Evolutionary conservation across 2,888 invertebrate species (phyloP).

Genomic region (Adelognathus sp.): DNA sequence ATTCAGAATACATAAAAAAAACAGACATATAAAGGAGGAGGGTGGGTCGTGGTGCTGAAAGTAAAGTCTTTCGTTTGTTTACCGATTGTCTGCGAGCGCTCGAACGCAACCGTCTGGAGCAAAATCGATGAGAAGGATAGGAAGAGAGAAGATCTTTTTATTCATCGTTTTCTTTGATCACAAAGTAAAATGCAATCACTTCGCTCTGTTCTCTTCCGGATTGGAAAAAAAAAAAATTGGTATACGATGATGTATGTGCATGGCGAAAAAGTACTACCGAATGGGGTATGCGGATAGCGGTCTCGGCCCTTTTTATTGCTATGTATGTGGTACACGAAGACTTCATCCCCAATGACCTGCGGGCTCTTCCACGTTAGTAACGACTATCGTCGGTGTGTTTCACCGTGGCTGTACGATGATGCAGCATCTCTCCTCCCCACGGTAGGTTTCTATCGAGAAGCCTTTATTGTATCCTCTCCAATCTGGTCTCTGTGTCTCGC

Average conservation of each 20-base stretch:
- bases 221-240: not conserved
- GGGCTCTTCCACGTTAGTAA: conserved; percentile 59
- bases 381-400: conserved; percentile 19
- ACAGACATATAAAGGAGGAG: not conserved
- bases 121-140: conserved; percentile 15
- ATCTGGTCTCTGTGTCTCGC: not conserved
- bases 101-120: not conserved
- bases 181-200: conserved; percentile 68
- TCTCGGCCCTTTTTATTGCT: not conserved
- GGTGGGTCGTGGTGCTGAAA: not conserved
- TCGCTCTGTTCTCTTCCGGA: conserved; percentile 46
- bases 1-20: not conserved
- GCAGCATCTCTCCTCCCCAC: not conserved
- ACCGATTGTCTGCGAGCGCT: conserved; percentile 48
- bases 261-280: conserved; percentile 16
- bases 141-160: conserved; percentile 26
- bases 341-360: conserved; percentile 64
- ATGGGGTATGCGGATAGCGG: conserved; percentile 3
- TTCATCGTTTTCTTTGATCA: conserved; percentile 68
- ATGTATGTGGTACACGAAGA: conserved; percentile 46
- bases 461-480: not conserved
- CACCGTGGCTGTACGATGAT: conserved; percentile 8
- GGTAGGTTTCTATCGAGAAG: conserved; percentile 18
- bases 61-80: conserved; percentile 26
- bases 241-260: not conserved